Conservation (phyloP, 2,797 vertebrate species). For the Peromyscus attwateri region DNA sequence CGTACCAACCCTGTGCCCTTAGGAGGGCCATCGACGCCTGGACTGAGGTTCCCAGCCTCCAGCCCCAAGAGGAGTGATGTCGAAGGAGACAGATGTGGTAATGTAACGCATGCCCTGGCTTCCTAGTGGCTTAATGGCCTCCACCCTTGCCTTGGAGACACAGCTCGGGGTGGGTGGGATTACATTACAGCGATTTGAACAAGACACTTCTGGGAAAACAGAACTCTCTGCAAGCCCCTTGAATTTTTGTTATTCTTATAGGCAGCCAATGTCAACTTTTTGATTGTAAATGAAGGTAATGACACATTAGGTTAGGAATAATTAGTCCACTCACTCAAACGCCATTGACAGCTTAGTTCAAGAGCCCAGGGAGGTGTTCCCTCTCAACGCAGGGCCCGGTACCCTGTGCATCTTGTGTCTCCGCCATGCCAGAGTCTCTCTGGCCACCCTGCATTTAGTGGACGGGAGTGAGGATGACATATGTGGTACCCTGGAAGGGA, state of each 20-base stretch:
- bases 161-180: fast-evolving
- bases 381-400: background rate
- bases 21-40: slow-evolving; percentile 86
- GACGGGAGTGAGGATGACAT: background rate
- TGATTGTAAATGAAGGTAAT: slow-evolving; percentile 12
- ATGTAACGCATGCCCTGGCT: slow-evolving; percentile 71
- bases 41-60: slow-evolving; percentile 90
- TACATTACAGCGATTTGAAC: background rate
- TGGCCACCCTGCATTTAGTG: background rate
- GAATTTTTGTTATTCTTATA: background rate
- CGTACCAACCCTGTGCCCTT: slow-evolving; percentile 82
- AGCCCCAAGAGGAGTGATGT: slow-evolving; percentile 90
- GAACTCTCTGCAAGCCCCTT: background rate
- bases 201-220: background rate
- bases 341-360: background rate
- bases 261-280: background rate
- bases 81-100: slow-evolving; percentile 95
- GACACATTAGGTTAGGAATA: background rate
- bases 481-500: fast-evolving
- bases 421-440: background rate
- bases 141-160: background rate
- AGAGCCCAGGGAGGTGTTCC: background rate
- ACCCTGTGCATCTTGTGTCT: background rate
- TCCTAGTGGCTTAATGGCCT: background rate
- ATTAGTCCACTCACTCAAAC: background rate